These are phyloP conservation scores for Drosophila pandora DNA, from an alignment of 1,140 invertebrate species.

Conservation along the genomic window DNA sequence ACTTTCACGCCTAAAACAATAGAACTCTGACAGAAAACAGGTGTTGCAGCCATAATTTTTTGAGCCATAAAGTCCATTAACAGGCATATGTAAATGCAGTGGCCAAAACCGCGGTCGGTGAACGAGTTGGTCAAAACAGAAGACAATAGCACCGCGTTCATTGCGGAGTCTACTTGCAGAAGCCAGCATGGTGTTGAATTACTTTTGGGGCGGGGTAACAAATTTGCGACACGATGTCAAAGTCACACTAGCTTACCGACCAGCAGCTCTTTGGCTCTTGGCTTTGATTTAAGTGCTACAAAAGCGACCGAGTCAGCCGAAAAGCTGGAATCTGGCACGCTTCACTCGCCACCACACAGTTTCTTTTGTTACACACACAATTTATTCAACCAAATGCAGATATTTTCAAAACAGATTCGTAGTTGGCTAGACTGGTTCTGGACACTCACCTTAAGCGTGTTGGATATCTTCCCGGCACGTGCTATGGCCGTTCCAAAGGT, in stretches of 20 bases:
- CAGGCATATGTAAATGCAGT: conserved; percentile 70
- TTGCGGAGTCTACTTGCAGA: conserved; percentile 24
- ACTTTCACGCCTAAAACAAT: conserved; percentile 33
- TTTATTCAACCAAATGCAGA: conserved; percentile 21
- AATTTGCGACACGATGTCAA: conserved; percentile 73
- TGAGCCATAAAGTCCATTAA: conserved; percentile 69
- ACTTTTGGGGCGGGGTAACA: conserved; percentile 50
- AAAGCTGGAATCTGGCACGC: conserved; percentile 53
- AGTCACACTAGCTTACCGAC: conserved; percentile 39
- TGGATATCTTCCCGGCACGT: conserved; percentile 85
- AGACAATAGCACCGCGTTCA: conserved; percentile 51
- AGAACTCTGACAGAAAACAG: conserved; percentile 31
- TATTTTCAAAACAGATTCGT: background rate
- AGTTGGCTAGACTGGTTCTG: conserved; percentile 1
- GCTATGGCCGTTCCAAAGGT: conserved; percentile 86
- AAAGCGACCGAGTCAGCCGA: conserved; percentile 55
- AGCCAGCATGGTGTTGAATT: conserved; percentile 38
- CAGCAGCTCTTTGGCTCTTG: conserved; percentile 25
- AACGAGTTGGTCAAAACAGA: conserved; percentile 25
- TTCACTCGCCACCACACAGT: conserved; percentile 49
- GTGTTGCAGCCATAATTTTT: conserved; percentile 10
- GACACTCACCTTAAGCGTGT: conserved; percentile 85
- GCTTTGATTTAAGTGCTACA: conserved; percentile 51
- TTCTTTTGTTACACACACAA: conserved; percentile 27
- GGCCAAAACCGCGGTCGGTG: conserved; percentile 23